Base-by-base conservation (phyloP, 2,797 vertebrate genomes). In the Microchirus variegatus region DNA sequence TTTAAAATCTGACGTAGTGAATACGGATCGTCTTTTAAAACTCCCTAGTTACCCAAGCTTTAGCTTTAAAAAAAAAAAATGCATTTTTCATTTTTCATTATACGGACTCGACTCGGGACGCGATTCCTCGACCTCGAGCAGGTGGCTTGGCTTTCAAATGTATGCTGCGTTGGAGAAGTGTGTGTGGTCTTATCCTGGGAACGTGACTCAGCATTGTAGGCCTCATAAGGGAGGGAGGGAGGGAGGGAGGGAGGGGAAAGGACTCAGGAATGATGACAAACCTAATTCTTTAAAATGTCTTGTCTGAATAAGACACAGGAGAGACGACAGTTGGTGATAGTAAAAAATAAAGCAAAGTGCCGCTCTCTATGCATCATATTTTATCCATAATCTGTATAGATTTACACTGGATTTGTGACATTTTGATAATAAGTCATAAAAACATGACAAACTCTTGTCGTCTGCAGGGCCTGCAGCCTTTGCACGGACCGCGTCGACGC, bases 101-200 rank as follows among this genome's bases (percentile, higher is more conserved):
- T 53, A 36, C 47, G 38, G 14, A 36, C 53, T 61, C 16, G 35
- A 61, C 75, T 76, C 22, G 78, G 78, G 81, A 70, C 46, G 9
- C 70, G 9, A 68, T 46, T 57, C 55, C 37, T 26, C 54, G 48
- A 57, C 70, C 19, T 22, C 70, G 66, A 73, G 82, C 68, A 48
- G 70, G 62, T 67, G 66, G 51, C 63, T 77, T 54, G 69, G 66
- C 72, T 2, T 49, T 47, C 67, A 65, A 13, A 63, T 31, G 19
- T 67, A 48, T 45, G 70, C 52, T 68, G 52, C 51, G 12, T 43
- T 51, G 75, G 45, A 63, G 55, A 49, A 58, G n/a, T n/a, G n/a
- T 83, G 82, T 83, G 84, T 76, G 78, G 82, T 83, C 81, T 77
- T 62, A 49, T 69, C 67, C 58, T 56, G 63, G 75, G 77, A 75